Evolutionary conservation across 1,140 invertebrate species (phyloP).

Genomic region (Helicoverpa zea): DNA sequence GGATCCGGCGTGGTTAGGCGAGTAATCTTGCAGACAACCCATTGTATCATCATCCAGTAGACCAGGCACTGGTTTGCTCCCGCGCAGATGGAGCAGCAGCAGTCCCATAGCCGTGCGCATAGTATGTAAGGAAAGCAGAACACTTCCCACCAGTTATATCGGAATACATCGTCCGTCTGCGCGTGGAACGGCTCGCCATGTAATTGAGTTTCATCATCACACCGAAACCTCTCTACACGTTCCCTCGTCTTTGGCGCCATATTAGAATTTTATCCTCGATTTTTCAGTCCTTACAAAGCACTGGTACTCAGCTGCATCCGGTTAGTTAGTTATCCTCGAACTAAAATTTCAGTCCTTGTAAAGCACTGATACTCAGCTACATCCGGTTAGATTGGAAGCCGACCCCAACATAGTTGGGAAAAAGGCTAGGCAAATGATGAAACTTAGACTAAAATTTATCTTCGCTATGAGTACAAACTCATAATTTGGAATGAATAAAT

Average conservation of each 20-base stretch:
- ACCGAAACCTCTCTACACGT: slow-evolving; percentile 58
- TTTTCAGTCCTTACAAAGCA: no score
- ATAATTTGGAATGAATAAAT: slow-evolving; percentile 17
- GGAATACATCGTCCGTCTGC: slow-evolving; percentile 68
- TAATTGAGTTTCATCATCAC: slow-evolving; percentile 57
- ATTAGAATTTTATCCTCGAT: slow-evolving; percentile 24
- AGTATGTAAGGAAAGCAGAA: slow-evolving; percentile 81
- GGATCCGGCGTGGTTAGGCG: slow-evolving; percentile 71
- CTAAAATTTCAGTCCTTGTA: no score
- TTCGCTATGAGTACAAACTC: background rate
- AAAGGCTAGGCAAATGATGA: no score
- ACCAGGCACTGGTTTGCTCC: slow-evolving; percentile 78
- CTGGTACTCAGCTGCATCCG: no score
- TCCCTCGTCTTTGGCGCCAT: slow-evolving; percentile 66
- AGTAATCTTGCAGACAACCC: slow-evolving; percentile 76
- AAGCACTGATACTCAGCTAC: no score
- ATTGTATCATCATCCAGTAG: slow-evolving; percentile 80
- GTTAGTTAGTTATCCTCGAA: no score
- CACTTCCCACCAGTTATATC: slow-evolving; percentile 79
- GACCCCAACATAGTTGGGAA: no score
- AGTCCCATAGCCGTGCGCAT: slow-evolving; percentile 73
- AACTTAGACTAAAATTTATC: slow-evolving; percentile 15
- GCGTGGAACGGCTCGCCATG: slow-evolving; percentile 68
- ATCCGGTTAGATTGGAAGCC: no score
- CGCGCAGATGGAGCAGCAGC: slow-evolving; percentile 70